Base-by-base conservation (phyloP, 2,888 invertebrate genomes). In the Parnassius smintheus region DNA sequence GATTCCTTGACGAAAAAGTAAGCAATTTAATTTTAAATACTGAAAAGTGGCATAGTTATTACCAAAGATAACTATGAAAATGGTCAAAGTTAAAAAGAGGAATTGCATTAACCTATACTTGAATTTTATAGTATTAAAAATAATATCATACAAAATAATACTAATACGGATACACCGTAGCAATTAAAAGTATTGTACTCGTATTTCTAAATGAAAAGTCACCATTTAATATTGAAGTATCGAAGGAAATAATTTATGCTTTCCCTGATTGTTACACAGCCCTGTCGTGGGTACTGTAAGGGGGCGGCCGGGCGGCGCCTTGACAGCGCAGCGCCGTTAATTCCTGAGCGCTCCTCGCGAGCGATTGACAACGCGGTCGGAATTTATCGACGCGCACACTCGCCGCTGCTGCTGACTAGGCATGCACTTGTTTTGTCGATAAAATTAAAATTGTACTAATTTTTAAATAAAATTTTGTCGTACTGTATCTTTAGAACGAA, bases 301-400 rank as follows among this genome's bases (percentile, higher is more conserved):
- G 54, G 72, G 70, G 72, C 69, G 70, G 67, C 60, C 70, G 78
- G 81, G 75, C 79, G 81, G 75, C 83, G 86, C 86, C 87, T 87
- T 86, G 88, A 87, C 87, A 88, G 88, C 87, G 78, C 82, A 74
- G 77, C 81, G 85, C 88, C 86, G 89, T 88, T 89, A 89, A 89
- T 88, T 88, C 88, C 87, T 84, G 84, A 80, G 78, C 86, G 83
- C 78, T 77, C 80, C 82, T 85, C 86, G 87, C 88, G 85, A 78
- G 78, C 88, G 91, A 91, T 90, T 90, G 91, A 91, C 91, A 90
- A 89, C 89, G 87, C 90, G 88, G 77, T 77, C 78, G 86, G 89
- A 89, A 91, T 90, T 89, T 90, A 91, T 91, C 90, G 91, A 86
- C 85, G 87, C 83, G 85, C 83, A 88, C 87, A 87, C 83, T 87